Base-by-base conservation (phyloP, 35 echinoderm and acorn worm genomes). In the Hemicentrotus pulcherrimus region DNA sequence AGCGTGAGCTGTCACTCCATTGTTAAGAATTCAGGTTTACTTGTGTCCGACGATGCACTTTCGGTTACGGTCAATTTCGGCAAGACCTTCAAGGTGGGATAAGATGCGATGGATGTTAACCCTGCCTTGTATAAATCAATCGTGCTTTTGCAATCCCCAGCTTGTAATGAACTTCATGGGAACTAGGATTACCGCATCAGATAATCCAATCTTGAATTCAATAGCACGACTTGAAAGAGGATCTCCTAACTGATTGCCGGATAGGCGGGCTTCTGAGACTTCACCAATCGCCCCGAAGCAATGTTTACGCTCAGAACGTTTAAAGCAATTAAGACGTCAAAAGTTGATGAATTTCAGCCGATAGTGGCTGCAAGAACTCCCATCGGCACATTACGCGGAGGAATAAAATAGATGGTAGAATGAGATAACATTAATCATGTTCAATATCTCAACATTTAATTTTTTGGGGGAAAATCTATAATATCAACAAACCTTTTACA, bases 121-220 rank as follows among this genome's bases (percentile, higher is more conserved):
- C 65, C 65, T 78, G 65, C 65, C 19, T 28, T 28, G 65, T 78
- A 78, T 78, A 78, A 78, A 78, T 78, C 65, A 78, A 78, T 78
- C 65, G 65, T 78, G 65, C 65, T 78, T 28, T 78, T 28, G 28
- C 19, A 78, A 78, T 78, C 65, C 22, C 1, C 5, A 28, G 28
- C 65, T 78, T 78, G 65, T 78, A 78, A 78, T 78, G 65, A 78
- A 78, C 65, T 28, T 78, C 22, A 78, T 78, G 65, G 65, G 28
- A 22, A 28, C 65, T 78, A 28, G 65, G 65, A 78, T 78, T 78
- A 78, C 18, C 65, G 65, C 65, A 78, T 78, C 65, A 78, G 65
- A 78, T 78, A 78, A 78, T 78, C 22, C 65, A 78, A 78, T 78
- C 65, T 78, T 78, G 65, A 78, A 78, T 78, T 78, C 65, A 78